Base-by-base conservation (phyloP, 2,797 vertebrate species). In the Bovichtus diacanthus region DNA sequence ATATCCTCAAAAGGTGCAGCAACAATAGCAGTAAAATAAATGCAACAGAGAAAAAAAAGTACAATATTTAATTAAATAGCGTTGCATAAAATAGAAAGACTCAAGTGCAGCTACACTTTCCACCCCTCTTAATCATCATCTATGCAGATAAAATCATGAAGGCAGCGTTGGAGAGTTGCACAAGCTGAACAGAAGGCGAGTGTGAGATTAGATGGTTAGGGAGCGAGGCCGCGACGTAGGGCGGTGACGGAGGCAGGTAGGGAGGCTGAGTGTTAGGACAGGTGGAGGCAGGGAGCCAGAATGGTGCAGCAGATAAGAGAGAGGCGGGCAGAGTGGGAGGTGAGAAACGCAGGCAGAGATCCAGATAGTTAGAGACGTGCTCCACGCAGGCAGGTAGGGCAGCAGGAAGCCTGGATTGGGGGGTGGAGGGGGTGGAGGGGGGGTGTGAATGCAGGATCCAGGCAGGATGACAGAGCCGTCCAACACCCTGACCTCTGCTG, bases 401-500 rank as follows among this genome's bases (percentile, higher is more conserved):
- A 78, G 88, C 81, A 56, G 70, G 76, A 72, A 63, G 78, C 47
- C 51, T 5, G 46, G 54, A 68, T 43, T 18, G 6, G 19, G 21
- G 58, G 7, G 21, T n/a, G n/a, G n/a, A n/a, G n/a, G n/a, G n/a
- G n/a, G n/a, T n/a, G n/a, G n/a, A n/a, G 38, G 4, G 18, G 34
- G 19, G 46, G 51, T 51, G 47, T 62, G 71, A 49, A 58, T 47
- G 27, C 67, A 65, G 75, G 68, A 81, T 56, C 41, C 44, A 74
- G 44, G 66, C 73, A 44, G 60, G 77, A 67, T 68, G 60, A 72
- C 82, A 59, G 75, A 78, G 76, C 70, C 83, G 59, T 85, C 80
- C 84, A 82, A 89, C 85, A 78, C 51, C 46, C 63, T 78, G 84
- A 88, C 82, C 87, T 91, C 65, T 90, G 92, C 91, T 89, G 91